phyloP scores from a whole-genome alignment of 2,888 invertebrate species.

The Eilema caniola region DNA sequence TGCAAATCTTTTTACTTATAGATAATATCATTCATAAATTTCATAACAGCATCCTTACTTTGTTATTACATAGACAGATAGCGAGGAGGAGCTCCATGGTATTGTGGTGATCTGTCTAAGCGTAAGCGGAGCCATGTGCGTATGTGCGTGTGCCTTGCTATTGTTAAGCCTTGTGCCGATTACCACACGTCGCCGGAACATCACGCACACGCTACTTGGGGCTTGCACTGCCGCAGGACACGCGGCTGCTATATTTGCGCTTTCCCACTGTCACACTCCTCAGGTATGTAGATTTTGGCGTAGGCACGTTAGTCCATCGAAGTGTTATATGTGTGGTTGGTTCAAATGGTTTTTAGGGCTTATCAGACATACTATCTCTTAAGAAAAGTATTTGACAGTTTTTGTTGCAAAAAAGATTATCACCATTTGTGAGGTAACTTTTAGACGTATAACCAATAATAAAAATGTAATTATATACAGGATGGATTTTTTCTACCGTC shows the following conservation, averaged over 20 bases:
- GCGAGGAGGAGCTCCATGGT: slow-evolving; percentile 75
- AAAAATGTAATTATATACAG: too few species aligned
- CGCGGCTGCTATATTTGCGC: slow-evolving; percentile 72
- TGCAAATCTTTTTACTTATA: not conserved
- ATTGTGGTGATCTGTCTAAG: slow-evolving; percentile 78
- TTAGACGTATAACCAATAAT: too few species aligned
- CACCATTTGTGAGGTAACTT: too few species aligned
- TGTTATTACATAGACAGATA: slow-evolving; percentile 67
- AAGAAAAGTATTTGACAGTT: too few species aligned
- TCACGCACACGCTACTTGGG: slow-evolving; percentile 70
- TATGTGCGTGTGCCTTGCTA: slow-evolving; percentile 74
- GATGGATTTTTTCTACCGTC: too few species aligned
- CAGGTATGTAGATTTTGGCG: not conserved
- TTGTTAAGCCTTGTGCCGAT: slow-evolving; percentile 67
- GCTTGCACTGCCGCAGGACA: slow-evolving; percentile 77
- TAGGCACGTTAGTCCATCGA: too few species aligned
- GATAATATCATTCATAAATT: not conserved
- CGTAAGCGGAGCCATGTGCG: slow-evolving; percentile 77
- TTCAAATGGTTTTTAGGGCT: too few species aligned
- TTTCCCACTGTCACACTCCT: slow-evolving; percentile 65
- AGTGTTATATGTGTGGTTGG: too few species aligned
- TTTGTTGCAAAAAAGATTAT: too few species aligned
- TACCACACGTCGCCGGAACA: slow-evolving; percentile 55
- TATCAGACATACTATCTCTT: too few species aligned
- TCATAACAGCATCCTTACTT: not conserved